These are phyloP conservation scores for Rousettus madagascariensis DNA, from an alignment of 2,797 vertebrate genomes.

Conservation along the genomic window DNA sequence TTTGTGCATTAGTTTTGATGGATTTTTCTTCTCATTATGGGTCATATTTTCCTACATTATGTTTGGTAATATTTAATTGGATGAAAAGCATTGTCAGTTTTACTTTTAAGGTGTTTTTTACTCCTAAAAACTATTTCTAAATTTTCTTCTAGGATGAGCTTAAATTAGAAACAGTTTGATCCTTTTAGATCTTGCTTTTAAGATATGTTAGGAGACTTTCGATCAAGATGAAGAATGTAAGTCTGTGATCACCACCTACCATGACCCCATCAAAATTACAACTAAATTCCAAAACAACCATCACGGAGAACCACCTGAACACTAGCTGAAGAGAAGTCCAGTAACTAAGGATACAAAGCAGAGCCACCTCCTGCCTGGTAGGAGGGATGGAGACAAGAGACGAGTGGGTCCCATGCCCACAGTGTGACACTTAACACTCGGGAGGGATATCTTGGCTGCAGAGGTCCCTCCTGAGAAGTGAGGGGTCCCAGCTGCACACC, in stretches of 20 bases:
- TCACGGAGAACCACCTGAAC: no score
- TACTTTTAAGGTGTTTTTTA: not conserved
- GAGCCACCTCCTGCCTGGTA: not conserved
- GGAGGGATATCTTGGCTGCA: not conserved
- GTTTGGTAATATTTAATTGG: not conserved
- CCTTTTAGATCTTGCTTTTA: not conserved
- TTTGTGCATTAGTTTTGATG: not conserved
- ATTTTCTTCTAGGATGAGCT: not conserved
- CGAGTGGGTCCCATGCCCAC: not conserved
- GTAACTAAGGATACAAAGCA: not conserved
- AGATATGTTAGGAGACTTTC: not conserved
- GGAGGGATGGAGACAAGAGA: not conserved
- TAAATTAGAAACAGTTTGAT: not conserved
- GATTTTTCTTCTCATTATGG: not conserved
- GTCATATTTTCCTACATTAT: not conserved
- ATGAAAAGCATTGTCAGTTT: not conserved
- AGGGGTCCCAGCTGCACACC: not conserved
- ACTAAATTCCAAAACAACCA: no score
- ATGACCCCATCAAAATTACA: not conserved
- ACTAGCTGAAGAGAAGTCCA: no score
- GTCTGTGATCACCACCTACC: not conserved
- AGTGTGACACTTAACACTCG: not conserved
- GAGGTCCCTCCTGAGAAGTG: not conserved
- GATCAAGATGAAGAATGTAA: not conserved
- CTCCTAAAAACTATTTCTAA: not conserved